A percentile compares a stretch with the other conserved stretches of the same genome.
Evolutionary conservation across 2,888 invertebrate species (phyloP).

Genomic region (Epistrophella euchroma): DNA sequence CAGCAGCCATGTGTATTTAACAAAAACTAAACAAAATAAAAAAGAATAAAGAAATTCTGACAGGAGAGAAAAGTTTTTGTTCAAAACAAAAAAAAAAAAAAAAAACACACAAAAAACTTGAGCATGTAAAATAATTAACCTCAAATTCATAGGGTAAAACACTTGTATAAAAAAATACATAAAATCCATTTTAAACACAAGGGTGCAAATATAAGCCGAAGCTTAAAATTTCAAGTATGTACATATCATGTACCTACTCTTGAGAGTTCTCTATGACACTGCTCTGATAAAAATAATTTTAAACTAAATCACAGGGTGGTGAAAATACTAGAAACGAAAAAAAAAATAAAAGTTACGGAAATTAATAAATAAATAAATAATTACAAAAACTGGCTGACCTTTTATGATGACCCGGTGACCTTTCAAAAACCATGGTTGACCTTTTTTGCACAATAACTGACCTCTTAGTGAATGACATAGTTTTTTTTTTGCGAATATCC

Average conservation of each 20-base stretch:
- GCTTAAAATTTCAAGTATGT: neutral
- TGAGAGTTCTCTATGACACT: neutral
- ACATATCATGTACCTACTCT: no score
- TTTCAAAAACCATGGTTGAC: no score
- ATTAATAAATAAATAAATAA: no score
- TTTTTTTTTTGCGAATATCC: no score
- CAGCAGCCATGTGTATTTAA: neutral
- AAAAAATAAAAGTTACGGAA: no score
- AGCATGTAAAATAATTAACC: conserved; percentile 30
- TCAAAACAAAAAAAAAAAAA: neutral
- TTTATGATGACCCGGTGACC: no score
- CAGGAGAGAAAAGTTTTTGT: conserved; percentile 4
- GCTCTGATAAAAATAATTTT: neutral
- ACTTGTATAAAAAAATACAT: neutral
- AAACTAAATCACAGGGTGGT: neutral
- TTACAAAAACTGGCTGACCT: no score
- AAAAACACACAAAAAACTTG: neutral
- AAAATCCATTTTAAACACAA: neutral
- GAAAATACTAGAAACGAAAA: no score
- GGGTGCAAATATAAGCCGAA: neutral
- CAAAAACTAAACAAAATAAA: neutral
- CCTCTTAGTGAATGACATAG: no score
- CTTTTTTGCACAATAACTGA: no score
- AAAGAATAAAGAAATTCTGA: conserved; percentile 5
- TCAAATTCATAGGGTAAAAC: neutral